Percentiles rank a stretch among this genome's conserved stretches.
Evolutionary conservation across 2,113 vertebrate species (phyloP).

Genomic region (Heliornis fulica): DNA sequence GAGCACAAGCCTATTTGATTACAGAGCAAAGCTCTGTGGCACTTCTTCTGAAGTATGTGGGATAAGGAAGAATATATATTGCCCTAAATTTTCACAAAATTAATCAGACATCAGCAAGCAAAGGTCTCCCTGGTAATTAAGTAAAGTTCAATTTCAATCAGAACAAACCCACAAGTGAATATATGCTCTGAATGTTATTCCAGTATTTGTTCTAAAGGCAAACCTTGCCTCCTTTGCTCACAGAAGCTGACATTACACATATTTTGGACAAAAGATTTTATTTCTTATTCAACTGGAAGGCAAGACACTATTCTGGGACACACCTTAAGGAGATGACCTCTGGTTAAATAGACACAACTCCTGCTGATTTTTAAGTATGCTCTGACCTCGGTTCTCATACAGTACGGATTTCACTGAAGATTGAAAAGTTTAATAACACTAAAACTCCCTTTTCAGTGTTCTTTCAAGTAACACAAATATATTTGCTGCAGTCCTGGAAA

Average conservation of each 20-base stretch:
- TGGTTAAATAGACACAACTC: neutral
- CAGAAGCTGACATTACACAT: neutral
- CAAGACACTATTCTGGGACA: neutral
- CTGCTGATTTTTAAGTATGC: neutral
- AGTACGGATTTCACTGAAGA: neutral
- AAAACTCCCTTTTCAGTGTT: neutral
- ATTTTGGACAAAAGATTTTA: neutral
- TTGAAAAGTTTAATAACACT: neutral
- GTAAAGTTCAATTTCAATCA: neutral
- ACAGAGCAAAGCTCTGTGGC: neutral
- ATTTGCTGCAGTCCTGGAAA: neutral
- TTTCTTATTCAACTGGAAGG: neutral
- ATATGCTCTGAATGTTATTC: neutral
- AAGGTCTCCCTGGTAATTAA: neutral
- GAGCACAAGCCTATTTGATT: neutral
- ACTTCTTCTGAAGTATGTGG: neutral
- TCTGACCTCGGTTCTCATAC: neutral
- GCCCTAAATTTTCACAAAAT: neutral
- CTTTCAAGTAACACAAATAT: neutral
- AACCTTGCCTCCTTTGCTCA: neutral
- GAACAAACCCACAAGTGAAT: neutral
- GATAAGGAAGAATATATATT: neutral
- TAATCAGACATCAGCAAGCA: neutral
- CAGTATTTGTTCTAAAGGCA: neutral
- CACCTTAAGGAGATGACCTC: neutral